These are phyloP conservation scores for Halcyon badia DNA, from an alignment of 2,797 vertebrate genomes.

Conservation along the genomic window DNA sequence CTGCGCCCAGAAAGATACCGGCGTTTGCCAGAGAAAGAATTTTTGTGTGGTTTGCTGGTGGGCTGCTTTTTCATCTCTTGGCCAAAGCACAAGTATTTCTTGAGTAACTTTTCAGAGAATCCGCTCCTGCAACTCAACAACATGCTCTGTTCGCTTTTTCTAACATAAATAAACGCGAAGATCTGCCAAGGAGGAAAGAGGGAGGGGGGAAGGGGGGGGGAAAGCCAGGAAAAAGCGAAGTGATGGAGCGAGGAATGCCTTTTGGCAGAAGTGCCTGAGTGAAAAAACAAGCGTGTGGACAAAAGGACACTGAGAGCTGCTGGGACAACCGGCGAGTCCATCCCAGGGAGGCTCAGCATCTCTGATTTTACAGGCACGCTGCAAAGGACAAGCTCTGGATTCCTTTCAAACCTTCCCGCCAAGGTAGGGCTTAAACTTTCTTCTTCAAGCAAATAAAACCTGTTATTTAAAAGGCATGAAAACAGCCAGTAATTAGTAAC, in stretches of 20 bases:
- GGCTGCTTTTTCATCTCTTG: neutral
- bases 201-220: too few relatives aligned
- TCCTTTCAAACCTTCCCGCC: neutral
- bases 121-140: neutral
- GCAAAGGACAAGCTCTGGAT: neutral
- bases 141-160: neutral
- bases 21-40: neutral
- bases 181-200: neutral
- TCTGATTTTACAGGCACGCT: neutral
- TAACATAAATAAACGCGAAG: constrained; percentile 23
- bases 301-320: neutral
- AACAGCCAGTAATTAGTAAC: neutral
- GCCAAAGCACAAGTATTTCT: constrained; percentile 36
- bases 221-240: neutral
- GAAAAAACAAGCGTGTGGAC: neutral
- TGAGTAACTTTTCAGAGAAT: neutral
- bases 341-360: neutral
- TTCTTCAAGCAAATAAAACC: neutral
- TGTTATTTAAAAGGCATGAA: neutral
- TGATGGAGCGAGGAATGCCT: neutral
- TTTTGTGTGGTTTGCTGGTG: neutral
- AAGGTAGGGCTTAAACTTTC: constrained; percentile 31
- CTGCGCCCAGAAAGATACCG: neutral
- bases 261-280: neutral
- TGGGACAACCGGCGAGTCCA: accelerated